Evolutionary conservation across 2,797 vertebrate genomes (phyloP).

Genomic region (Tapera naevia): DNA sequence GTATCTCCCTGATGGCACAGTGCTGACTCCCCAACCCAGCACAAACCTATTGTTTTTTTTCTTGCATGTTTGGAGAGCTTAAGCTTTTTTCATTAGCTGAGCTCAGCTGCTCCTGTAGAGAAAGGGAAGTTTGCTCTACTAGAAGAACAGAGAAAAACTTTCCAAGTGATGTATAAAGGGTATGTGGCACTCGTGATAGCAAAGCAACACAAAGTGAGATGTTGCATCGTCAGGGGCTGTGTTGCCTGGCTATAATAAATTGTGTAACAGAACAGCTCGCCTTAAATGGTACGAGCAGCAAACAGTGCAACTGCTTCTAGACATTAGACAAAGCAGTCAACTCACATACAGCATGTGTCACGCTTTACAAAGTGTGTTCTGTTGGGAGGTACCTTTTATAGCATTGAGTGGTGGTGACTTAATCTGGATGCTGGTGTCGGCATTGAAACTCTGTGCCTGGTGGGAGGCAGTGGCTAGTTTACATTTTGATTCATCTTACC

Average conservation of each 20-base stretch:
- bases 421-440: background rate
- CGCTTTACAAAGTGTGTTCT: background rate
- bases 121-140: background rate
- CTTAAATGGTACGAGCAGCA: background rate
- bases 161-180: background rate
- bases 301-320: background rate
- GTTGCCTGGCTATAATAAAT: background rate
- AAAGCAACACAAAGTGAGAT: background rate
- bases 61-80: background rate
- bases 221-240: background rate
- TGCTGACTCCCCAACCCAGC: background rate
- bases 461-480: background rate
- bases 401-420: background rate
- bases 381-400: background rate
- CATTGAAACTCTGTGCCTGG: background rate
- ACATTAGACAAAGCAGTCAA: background rate
- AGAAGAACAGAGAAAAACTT: background rate
- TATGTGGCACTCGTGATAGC: background rate
- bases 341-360: background rate
- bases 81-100: background rate
- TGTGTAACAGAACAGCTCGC: background rate
- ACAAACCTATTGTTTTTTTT: background rate
- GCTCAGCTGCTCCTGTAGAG: background rate
- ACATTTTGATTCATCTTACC: background rate
- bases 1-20: background rate